Base-by-base conservation (phyloP, 2,888 invertebrate genomes). In the Lamellibrachia columna region DNA sequence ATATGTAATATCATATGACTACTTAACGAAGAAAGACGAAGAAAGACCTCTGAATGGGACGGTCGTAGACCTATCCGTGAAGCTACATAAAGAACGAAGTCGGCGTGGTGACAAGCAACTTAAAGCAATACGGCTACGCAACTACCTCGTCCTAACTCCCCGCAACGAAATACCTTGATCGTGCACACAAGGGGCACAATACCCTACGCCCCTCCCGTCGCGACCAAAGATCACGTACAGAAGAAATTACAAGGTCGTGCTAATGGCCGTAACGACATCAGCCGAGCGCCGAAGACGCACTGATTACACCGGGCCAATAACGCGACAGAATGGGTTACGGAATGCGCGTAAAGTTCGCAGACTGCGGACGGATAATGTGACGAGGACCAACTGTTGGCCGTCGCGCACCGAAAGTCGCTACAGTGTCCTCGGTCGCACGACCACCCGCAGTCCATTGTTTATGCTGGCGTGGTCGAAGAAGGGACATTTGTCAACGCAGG, bases 401-500 rank as follows among this genome's bases (percentile, higher is more conserved):
- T 75, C 15, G 75, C 15, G 2, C 75, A 3, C 75, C 22, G 15
- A 75, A 75, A 15, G 75, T 15, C 60, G 55, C 55, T 15, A 3
- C 60, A 60, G 60, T 11, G 60, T 40, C 75, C 22, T 75, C 22
- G 75, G 75, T 75, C 75, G 22, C 75, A 75, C 75, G 75, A 75
- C 75, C 75, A 75, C 75, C 75, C 75, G 75, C 75, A 22, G 3
- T 15, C 75, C 75, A 75, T 75, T 75, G 75, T 75, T 75, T 75
- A 75, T 22, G 15, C 75, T 15, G 75, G 75, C 75, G 75, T 75
- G 2, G 75, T 75, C 75, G 75, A 22, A 22, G 22, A 75, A 22
- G 15, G 75, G 75, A 75, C 75, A 75, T 75, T 75, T 75, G 75
- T 75, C 75, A 75, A 75, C 75, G 75, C 75, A 75, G 75, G 75